A percentile compares a stretch with the other conserved stretches of the same genome.
phyloP scores from a whole-genome alignment of 2,888 invertebrate species.

The Dromius quadrimaculatus region DNA sequence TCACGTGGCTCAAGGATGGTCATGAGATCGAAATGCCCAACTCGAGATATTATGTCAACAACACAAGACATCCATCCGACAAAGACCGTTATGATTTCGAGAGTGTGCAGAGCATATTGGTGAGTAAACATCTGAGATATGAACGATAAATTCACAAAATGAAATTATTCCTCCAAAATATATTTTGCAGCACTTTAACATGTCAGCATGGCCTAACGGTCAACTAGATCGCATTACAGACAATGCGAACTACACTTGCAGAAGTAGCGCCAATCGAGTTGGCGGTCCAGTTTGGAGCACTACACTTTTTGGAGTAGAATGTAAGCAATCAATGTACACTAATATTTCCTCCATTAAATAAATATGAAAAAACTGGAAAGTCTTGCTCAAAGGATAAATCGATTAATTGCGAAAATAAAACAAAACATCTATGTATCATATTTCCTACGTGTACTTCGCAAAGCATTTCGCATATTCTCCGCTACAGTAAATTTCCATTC shows the following conservation, averaged over 20 bases:
- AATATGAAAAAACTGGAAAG: conserved; percentile 1
- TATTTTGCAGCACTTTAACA: conserved; percentile 79
- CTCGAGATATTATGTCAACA: conserved; percentile 77
- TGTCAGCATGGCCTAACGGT: conserved; percentile 84
- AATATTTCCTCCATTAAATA: not conserved
- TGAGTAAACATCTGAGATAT: conserved; percentile 63
- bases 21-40: conserved; percentile 72
- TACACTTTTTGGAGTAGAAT: conserved; percentile 89
- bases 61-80: conserved; percentile 78
- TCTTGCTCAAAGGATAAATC: not conserved
- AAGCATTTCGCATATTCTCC: conserved; percentile 39
- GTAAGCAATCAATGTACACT: conserved; percentile 71
- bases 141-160: not conserved
- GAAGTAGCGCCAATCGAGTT: conserved; percentile 81
- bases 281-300: conserved; percentile 86
- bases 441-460: conserved; percentile 16
- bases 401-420: conserved; percentile 14
- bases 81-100: conserved; percentile 88
- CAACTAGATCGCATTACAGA: conserved; percentile 82
- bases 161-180: not conserved
- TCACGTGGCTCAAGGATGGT: conserved; percentile 87
- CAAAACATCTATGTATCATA: conserved; percentile 35
- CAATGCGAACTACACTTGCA: conserved; percentile 87
- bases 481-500: conserved; percentile 48
- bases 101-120: conserved; percentile 88